Evolutionary conservation across 2,888 invertebrate genomes (phyloP).

Genomic region (Zonitis immaculata): DNA sequence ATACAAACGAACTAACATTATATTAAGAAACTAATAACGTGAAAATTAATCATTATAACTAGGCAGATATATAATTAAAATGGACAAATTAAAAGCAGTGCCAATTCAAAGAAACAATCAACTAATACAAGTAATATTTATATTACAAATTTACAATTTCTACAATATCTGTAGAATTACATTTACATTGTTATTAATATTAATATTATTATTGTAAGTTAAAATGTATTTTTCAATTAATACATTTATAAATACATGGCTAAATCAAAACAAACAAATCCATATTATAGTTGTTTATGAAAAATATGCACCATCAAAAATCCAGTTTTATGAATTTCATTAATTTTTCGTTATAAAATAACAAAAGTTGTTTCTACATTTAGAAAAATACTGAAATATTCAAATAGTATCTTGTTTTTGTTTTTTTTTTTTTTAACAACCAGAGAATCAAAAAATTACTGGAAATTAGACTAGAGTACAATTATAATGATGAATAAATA

Average conservation of each 20-base stretch:
- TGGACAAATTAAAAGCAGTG: no score
- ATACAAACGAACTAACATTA: no score
- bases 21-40: no score
- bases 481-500: background rate
- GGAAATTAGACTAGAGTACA: background rate
- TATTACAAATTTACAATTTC: constrained; percentile 31
- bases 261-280: background rate
- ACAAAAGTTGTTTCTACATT: background rate
- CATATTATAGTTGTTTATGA: background rate
- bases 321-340: background rate
- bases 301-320: background rate
- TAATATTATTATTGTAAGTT: constrained; percentile 21
- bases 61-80: no score
- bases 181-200: constrained; percentile 22
- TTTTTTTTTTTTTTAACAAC: background rate
- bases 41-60: no score
- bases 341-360: background rate
- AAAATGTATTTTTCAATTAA: constrained; percentile 13
- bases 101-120: background rate
- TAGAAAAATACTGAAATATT: background rate
- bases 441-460: background rate
- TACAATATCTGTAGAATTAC: constrained; percentile 22
- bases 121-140: constrained; percentile 5
- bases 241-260: background rate
- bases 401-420: background rate